These are phyloP conservation scores for Micromys minutus DNA, from an alignment of 2,113 vertebrate genomes.

Conservation along the genomic window DNA sequence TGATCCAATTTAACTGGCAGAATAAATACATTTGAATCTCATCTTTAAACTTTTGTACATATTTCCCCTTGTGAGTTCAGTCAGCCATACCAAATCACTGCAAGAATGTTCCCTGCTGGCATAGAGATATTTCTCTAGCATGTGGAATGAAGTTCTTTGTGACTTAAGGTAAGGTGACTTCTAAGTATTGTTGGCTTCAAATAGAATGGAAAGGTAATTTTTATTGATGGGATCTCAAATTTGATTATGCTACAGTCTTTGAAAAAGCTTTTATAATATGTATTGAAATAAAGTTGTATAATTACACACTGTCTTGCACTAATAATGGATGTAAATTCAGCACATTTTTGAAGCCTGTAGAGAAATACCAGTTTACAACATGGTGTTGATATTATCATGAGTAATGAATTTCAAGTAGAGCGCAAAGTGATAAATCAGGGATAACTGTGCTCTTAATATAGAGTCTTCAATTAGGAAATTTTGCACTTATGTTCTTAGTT, in stretches of 20 bases:
- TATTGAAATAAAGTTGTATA: constrained; percentile 26
- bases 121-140: constrained; percentile 47
- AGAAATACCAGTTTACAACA: not conserved
- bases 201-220: constrained; percentile 65
- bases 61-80: constrained; percentile 42
- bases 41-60: constrained; percentile 54
- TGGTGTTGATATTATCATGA: constrained; percentile 36
- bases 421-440: constrained; percentile 31
- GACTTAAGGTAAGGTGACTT: constrained; percentile 10
- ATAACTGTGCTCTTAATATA: not conserved
- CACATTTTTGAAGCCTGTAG: constrained; percentile 18
- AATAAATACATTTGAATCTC: constrained; percentile 61
- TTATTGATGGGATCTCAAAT: constrained; percentile 48
- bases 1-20: constrained; percentile 50
- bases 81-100: constrained; percentile 57
- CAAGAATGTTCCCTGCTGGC: constrained; percentile 23
- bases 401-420: not conserved
- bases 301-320: constrained; percentile 55
- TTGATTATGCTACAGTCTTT: constrained; percentile 53
- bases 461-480: not conserved
- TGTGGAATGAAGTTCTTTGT: constrained; percentile 60
- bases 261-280: constrained; percentile 33
- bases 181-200: constrained; percentile 37
- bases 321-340: constrained; percentile 37
- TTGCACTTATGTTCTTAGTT: not conserved